Evolutionary conservation across 2,797 vertebrate genomes (phyloP).

Genomic region (Mormyrus hasselquistii): DNA sequence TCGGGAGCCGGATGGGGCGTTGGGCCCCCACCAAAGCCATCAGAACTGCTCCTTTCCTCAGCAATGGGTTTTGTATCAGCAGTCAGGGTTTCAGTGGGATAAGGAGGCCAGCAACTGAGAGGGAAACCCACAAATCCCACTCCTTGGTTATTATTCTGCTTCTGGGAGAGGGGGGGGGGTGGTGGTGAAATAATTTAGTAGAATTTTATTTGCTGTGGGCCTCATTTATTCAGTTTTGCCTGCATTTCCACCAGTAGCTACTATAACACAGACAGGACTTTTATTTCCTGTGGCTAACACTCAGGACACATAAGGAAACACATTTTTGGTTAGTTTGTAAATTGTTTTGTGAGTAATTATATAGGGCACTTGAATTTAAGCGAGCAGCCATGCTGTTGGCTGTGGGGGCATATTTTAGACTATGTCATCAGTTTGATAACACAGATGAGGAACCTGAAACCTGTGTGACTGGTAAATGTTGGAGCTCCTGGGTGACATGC

Average conservation of each 20-base stretch:
- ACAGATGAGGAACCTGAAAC: neutral
- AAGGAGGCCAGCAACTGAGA: neutral
- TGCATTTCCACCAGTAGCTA: slow-evolving; percentile 40
- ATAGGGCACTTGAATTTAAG: neutral
- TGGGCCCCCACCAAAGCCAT: neutral
- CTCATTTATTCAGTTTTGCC: slow-evolving; percentile 23
- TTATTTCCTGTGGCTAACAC: slow-evolving; percentile 23
- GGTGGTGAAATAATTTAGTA: neutral
- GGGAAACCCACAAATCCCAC: neutral
- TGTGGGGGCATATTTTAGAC: neutral
- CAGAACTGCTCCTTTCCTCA: neutral
- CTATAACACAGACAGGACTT: slow-evolving; percentile 37
- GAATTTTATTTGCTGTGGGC: neutral
- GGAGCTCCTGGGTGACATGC: neutral
- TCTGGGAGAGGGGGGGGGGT: neutral
- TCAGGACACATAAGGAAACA: neutral
- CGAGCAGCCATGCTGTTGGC: neutral
- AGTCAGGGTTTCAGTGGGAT: neutral
- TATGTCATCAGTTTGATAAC: neutral
- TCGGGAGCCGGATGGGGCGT: neutral
- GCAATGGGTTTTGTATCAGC: neutral
- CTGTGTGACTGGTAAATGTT: neutral
- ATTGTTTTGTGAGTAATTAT: slow-evolving; percentile 17
- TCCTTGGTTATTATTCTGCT: neutral
- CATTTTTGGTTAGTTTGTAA: slow-evolving; percentile 18